Conservation (phyloP, 1,140 invertebrate species). For the Anoplolepis gracilipes region DNA sequence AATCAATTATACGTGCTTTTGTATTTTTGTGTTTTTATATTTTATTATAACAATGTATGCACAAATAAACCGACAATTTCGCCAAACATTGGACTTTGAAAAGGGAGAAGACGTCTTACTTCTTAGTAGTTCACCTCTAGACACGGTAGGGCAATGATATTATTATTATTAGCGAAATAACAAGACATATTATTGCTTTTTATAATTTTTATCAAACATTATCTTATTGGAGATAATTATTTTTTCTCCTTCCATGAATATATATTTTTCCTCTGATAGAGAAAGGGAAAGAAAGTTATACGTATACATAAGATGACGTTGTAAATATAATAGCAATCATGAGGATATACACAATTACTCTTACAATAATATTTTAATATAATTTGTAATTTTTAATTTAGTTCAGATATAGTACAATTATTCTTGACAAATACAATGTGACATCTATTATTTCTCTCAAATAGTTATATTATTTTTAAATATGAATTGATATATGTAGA, state of each 20-base stretch:
- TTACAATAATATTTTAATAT: no score
- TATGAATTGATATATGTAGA: background rate
- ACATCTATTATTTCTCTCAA: background rate
- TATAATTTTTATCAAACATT: conserved; percentile 2
- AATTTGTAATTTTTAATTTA: no score
- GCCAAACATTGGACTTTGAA: background rate
- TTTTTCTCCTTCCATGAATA: background rate
- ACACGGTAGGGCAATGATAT: conserved; percentile 57
- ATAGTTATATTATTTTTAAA: background rate
- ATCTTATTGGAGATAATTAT: background rate
- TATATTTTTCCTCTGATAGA: background rate
- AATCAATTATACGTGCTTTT: background rate
- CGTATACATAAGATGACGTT: no score
- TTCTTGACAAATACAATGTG: background rate
- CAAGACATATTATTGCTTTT: background rate
- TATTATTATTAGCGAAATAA: conserved; percentile 12
- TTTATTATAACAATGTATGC: conserved; percentile 60
- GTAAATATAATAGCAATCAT: no score
- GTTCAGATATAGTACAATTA: background rate
- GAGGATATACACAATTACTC: no score
- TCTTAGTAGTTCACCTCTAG: background rate
- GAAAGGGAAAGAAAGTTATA: no score
- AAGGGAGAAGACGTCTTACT: background rate
- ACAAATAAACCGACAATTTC: background rate
- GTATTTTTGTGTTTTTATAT: no score